Evolutionary conservation across 2,888 invertebrate species (phyloP).

Genomic region (Entomobrya proxima): DNA sequence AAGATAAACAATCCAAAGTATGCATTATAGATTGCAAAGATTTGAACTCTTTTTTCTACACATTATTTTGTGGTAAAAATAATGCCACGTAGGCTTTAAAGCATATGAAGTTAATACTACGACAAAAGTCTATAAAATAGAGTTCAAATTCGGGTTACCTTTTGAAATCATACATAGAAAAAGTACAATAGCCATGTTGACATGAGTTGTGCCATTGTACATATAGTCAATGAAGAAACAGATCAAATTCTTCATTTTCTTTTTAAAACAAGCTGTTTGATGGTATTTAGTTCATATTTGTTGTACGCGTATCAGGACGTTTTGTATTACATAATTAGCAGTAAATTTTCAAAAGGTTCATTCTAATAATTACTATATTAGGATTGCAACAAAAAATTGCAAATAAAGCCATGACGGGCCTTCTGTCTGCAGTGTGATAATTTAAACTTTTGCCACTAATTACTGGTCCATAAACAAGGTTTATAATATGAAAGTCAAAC

Average conservation of each 20-base stretch:
- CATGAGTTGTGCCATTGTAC: no score
- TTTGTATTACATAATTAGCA: neutral
- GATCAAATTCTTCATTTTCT: neutral
- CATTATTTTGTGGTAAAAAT: no score
- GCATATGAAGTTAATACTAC: no score
- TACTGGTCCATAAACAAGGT: neutral
- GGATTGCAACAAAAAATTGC: neutral
- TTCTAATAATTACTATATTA: neutral
- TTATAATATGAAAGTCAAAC: neutral
- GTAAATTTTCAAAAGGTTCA: neutral
- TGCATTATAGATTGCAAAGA: neutral
- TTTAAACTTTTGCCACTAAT: slow-evolving; percentile 8
- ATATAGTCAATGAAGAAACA: no score
- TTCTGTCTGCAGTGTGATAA: neutral
- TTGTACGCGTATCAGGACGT: neutral
- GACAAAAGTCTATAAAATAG: no score
- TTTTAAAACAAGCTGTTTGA: neutral
- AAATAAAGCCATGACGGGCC: neutral
- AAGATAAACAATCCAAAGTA: neutral
- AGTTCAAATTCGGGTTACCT: no score
- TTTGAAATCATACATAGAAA: no score
- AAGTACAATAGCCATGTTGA: no score
- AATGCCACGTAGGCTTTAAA: no score
- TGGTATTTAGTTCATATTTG: neutral
- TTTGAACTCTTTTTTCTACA: neutral